Evolutionary conservation across 2,888 invertebrate species (phyloP), one percentile per base, ranked within the genome.

Genomic region (Tetrapedia diversipes): DNA sequence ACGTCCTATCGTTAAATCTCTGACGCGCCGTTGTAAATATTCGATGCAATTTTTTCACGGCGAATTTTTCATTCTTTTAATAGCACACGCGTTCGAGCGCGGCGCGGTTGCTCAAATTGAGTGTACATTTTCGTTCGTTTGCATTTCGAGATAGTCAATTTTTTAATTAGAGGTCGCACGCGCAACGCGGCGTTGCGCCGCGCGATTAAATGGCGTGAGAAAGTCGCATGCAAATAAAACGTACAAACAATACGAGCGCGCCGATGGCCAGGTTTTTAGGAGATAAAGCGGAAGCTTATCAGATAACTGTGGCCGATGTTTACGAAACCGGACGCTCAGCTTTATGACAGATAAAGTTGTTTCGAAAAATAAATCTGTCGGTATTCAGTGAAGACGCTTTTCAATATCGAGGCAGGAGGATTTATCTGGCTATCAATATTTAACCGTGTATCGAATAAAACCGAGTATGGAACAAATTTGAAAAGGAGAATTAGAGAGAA

Each of bases 221-320:
- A 54, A 27, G 49, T 57, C 43, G 14, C 32, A n/a, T 47, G 32
- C 22, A 72, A 72, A 72, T 72, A 53, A 53, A 74, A 19, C 19
- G 54, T 22, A 3, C 43, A 45, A 70, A 74, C 43, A 57, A 53
- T n/a, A 16, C 45, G 32, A n/a, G 41, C 16, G 11, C 39, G 59
- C 39, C 61, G 22, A 63, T 56, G 59, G 39, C 7, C 41, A 24
- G 16, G 57, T 64, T 57, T 49, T 45, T 19, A 10, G 14, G 29
- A 59, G 74, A 74, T 71, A 71, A 74, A 71, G 22, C 45, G 64
- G 24, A 59, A 53, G 34, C 72, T 64, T 71, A 75, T 75, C 71
- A 60, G 65, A 71, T 75, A 75, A 65, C 71, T 19, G 64, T 11
- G 45, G 29, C 32, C 45, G 47, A 41, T 72, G 54, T 72, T 72